Evolutionary conservation across 2,797 vertebrate genomes (phyloP).

Genomic region (Hippocampus kuda): DNA sequence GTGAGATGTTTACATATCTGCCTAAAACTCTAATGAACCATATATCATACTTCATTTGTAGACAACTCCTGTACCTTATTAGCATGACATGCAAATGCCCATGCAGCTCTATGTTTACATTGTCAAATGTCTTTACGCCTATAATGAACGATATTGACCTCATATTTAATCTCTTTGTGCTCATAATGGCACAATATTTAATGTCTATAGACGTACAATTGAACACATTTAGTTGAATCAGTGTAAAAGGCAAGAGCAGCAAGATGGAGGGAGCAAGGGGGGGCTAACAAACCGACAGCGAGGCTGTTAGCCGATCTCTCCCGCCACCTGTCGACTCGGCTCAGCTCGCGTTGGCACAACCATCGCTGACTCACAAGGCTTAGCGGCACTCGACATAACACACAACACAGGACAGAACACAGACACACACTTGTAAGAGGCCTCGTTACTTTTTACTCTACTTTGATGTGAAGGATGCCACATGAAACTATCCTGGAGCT

Average conservation of each 20-base stretch:
- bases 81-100: too few species aligned
- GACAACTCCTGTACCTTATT: too few species aligned
- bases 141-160: too few species aligned
- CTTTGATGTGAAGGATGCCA: constrained; percentile 3
- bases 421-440: neutral
- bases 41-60: too few species aligned
- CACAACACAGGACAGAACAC: neutral
- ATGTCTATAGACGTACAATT: neutral
- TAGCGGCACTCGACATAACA: constrained; percentile 18
- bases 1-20: too few species aligned
- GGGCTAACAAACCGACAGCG: neutral
- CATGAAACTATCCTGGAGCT: neutral
- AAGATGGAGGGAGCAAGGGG: neutral
- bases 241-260: neutral
- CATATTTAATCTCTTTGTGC: too few species aligned
- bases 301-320: constrained; percentile 4
- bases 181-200: too few species aligned
- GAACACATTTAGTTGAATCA: neutral
- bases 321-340: constrained; percentile 44
- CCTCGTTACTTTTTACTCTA: neutral
- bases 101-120: too few species aligned
- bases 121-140: too few species aligned
- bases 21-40: too few species aligned
- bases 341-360: constrained; percentile 38
- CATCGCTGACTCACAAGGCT: constrained; percentile 30